Evolutionary conservation across 2,797 vertebrate species (phyloP).

Genomic region (Sebastes oblongus): DNA sequence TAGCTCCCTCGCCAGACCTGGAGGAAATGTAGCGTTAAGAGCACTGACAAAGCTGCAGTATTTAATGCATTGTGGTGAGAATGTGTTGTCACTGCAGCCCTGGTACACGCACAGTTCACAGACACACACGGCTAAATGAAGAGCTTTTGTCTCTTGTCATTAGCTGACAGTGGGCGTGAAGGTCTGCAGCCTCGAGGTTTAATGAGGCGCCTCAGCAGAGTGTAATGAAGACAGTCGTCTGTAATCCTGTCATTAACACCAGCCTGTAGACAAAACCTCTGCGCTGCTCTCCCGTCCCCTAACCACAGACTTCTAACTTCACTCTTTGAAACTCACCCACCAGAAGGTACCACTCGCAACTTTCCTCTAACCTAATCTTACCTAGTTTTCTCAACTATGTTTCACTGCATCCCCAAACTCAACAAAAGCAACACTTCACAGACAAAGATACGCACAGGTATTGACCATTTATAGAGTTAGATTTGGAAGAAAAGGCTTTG

Average conservation of each 20-base stretch:
- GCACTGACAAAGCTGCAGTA: not conserved
- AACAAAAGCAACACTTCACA: not conserved
- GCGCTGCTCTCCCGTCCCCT: not conserved
- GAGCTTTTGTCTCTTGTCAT: constrained; percentile 15
- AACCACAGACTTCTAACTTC: not conserved
- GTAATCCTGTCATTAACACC: constrained; percentile 42
- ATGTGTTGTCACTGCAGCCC: not conserved
- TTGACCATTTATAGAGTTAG: not conserved
- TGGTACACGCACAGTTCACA: not conserved
- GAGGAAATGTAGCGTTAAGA: not conserved
- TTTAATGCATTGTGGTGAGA: not conserved
- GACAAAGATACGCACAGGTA: not conserved
- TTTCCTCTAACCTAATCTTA: not conserved
- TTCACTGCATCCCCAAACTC: not conserved
- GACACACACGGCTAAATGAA: not conserved
- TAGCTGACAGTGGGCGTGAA: not conserved
- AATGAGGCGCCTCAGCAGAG: constrained; percentile 17
- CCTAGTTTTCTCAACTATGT: not conserved
- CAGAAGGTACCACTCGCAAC: not conserved
- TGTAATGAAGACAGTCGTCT: not conserved
- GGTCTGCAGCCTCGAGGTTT: constrained; percentile 22
- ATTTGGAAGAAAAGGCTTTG: not conserved
- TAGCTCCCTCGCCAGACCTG: too few species aligned
- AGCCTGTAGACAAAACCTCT: not conserved
- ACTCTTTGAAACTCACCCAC: not conserved